Evolutionary conservation across 2,113 vertebrate genomes (phyloP).

Genomic region (Tautogolabrus adspersus): DNA sequence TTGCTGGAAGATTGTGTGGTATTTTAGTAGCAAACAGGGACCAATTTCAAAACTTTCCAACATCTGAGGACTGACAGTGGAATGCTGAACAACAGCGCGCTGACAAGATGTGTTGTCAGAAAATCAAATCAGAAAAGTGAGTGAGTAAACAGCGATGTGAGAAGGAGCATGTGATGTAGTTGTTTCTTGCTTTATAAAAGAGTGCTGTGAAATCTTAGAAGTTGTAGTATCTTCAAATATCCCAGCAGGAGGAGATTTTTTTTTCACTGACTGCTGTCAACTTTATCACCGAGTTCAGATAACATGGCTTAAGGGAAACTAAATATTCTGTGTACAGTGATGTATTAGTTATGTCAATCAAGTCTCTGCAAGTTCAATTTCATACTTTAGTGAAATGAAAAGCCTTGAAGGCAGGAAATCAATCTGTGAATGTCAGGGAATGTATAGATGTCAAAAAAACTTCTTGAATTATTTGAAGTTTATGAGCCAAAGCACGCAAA

Average conservation of each 20-base stretch:
- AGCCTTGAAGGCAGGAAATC: background rate
- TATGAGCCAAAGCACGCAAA: background rate
- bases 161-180: slow-evolving; percentile 23
- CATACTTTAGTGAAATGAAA: slow-evolving; percentile 1
- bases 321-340: slow-evolving; percentile 2
- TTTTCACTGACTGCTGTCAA: background rate
- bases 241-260: slow-evolving; percentile 21
- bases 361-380: slow-evolving; percentile 7
- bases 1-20: slow-evolving; percentile 9
- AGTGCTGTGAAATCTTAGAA: slow-evolving; percentile 17
- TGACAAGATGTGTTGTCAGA: slow-evolving; percentile 40
- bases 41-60: slow-evolving; percentile 39
- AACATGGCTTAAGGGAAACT: slow-evolving; percentile 35
- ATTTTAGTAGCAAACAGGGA: slow-evolving; percentile 24
- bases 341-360: slow-evolving; percentile 23
- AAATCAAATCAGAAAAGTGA: slow-evolving; percentile 48
- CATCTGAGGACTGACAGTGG: slow-evolving; percentile 35
- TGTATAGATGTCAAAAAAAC: slow-evolving; percentile 6
- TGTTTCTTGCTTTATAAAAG: slow-evolving; percentile 12
- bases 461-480: slow-evolving; percentile 9
- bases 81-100: slow-evolving; percentile 28
- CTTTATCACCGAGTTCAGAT: slow-evolving; percentile 4
- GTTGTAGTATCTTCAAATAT: slow-evolving; percentile 30
- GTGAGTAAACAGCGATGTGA: slow-evolving; percentile 50
- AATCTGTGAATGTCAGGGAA: slow-evolving; percentile 11